A percentile compares a stretch with the other conserved stretches of the same genome.
Evolutionary conservation across 2,797 vertebrate species (phyloP).

Genomic region (Aldrovandia affinis): DNA sequence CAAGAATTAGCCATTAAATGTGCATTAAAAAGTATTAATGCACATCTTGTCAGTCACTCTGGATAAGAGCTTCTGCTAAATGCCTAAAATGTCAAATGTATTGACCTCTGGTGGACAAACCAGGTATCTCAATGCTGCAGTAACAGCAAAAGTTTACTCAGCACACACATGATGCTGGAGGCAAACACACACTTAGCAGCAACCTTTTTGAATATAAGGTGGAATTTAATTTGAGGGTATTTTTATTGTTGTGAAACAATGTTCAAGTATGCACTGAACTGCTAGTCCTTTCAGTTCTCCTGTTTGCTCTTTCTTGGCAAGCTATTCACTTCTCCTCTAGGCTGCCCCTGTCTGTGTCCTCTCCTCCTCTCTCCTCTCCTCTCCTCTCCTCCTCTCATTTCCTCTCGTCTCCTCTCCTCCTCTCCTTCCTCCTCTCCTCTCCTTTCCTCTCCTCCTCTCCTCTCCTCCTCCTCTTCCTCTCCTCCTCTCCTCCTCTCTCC

Average conservation of each 20-base stretch:
- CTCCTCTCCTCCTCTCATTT: slow-evolving; percentile 36
- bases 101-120: slow-evolving; percentile 5
- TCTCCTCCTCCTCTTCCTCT: no score
- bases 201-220: not conserved
- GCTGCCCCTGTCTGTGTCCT: slow-evolving; percentile 36
- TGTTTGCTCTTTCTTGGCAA: slow-evolving; percentile 31
- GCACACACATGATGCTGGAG: not conserved
- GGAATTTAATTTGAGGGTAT: no score
- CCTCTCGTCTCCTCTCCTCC: slow-evolving; percentile 31
- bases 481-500: no score
- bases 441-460: no score
- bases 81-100: no score
- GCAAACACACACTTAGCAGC: slow-evolving; percentile 22
- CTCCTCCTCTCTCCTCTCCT: slow-evolving; percentile 47
- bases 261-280: no score
- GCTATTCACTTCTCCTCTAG: slow-evolving; percentile 33
- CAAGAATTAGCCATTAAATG: no score
- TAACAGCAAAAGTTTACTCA: not conserved
- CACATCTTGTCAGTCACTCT: no score
- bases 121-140: not conserved
- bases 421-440: no score
- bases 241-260: no score
- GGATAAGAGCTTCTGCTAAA: no score
- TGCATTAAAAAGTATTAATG: no score
- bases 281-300: not conserved